Evolutionary conservation across 2,888 invertebrate species (phyloP).

Genomic region (Plutella xylostella): DNA sequence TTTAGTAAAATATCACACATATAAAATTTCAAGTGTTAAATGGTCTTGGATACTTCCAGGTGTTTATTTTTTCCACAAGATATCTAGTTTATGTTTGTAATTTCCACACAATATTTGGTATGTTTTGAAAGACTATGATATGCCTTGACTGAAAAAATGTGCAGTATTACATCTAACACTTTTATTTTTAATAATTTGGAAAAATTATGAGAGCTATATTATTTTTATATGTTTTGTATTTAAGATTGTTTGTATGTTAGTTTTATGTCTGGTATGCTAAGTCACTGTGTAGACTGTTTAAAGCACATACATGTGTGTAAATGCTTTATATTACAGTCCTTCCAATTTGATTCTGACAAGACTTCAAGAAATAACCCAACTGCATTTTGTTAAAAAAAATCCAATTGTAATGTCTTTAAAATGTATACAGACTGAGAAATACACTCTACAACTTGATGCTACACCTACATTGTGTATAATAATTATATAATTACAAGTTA

Average conservation of each 20-base stretch:
- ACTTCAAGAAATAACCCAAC: too few species aligned
- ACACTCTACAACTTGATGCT: too few species aligned
- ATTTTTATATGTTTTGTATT: conserved; percentile 44
- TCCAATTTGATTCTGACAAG: too few species aligned
- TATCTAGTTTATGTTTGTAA: conserved; percentile 7
- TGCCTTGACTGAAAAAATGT: conserved; percentile 61
- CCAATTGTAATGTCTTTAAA: too few species aligned
- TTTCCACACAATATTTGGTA: neutral
- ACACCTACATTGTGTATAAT: too few species aligned
- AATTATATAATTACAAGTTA: too few species aligned
- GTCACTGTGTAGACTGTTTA: conserved; percentile 2
- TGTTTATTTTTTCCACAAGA: neutral
- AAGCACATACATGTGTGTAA: neutral
- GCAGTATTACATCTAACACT: conserved; percentile 63
- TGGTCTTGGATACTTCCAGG: neutral
- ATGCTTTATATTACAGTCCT: conserved; percentile 1
- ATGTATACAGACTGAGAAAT: too few species aligned
- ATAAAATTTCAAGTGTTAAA: neutral
- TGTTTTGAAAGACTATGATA: too few species aligned
- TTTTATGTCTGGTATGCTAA: conserved; percentile 3
- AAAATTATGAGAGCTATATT: conserved; percentile 50
- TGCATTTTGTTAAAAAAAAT: too few species aligned
- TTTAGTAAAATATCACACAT: neutral
- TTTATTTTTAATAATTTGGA: conserved; percentile 52
- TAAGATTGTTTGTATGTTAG: conserved; percentile 4